phyloP scores from a whole-genome alignment of 2,888 invertebrate species.

The Xylophagus ater region DNA sequence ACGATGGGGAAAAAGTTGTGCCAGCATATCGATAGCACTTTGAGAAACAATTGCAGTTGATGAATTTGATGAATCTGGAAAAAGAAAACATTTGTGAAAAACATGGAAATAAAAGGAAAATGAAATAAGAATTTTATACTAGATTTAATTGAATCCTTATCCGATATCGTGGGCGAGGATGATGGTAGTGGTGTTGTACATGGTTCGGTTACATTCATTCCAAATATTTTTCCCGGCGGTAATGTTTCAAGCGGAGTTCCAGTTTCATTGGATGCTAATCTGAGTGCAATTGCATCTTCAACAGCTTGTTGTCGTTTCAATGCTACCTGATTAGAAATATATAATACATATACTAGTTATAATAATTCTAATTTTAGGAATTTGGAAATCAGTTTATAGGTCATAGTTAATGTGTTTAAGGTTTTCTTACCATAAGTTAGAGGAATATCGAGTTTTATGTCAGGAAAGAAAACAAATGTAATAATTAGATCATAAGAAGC shows the following conservation, averaged over 20 bases:
- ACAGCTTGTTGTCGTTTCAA: conserved; percentile 93
- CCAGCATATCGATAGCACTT: conserved; percentile 71
- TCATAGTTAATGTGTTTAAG: too few relatives aligned
- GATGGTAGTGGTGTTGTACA: conserved; percentile 40
- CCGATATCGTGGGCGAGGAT: conserved; percentile 13
- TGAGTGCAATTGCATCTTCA: conserved; percentile 90
- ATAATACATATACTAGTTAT: too few relatives aligned
- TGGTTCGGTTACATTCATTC: conserved; percentile 73
- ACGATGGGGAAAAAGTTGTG: conserved; percentile 80
- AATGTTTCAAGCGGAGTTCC: conserved; percentile 60
- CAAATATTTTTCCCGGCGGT: conserved; percentile 85
- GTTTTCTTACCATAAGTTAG: too few relatives aligned
- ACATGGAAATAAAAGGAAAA: background rate
- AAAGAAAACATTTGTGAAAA: conserved; percentile 1
- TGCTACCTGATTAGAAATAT: conserved; percentile 74
- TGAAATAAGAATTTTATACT: conserved; percentile 7
- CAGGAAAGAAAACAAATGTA: too few relatives aligned
- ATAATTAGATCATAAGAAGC: too few relatives aligned
- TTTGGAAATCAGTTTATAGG: too few relatives aligned
- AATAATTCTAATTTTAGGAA: too few relatives aligned
- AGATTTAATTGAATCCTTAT: conserved; percentile 16
- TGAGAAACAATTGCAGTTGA: conserved; percentile 46
- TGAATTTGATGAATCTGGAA: conserved; percentile 21
- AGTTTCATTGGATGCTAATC: conserved; percentile 74
- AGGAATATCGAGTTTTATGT: too few relatives aligned